These are phyloP conservation scores for Meganola albula DNA, from an alignment of 2,888 invertebrate species.

Conservation along the genomic window DNA sequence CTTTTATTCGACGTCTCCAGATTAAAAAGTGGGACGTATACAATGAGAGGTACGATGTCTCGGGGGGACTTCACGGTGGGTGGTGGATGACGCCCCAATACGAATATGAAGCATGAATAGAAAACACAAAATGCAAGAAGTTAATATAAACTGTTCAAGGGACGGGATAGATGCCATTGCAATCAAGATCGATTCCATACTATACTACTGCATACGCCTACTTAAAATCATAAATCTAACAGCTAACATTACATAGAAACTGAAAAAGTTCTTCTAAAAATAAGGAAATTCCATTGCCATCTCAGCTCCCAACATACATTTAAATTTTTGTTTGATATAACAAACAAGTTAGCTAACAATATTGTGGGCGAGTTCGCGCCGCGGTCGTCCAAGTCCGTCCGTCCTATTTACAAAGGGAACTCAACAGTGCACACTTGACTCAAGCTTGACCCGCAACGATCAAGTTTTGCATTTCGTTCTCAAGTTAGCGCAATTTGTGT, in stretches of 20 bases:
- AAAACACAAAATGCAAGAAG: too few relatives aligned
- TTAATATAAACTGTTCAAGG: too few relatives aligned
- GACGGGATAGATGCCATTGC: too few relatives aligned
- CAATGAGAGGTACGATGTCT: conserved; percentile 53
- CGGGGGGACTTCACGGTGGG: conserved; percentile 41
- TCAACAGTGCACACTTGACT: too few relatives aligned
- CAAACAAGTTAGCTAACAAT: conserved; percentile 50
- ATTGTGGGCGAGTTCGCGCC: conserved; percentile 43
- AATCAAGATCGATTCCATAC: too few relatives aligned
- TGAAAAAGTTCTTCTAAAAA: too few relatives aligned
- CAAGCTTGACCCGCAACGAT: conserved; percentile 56
- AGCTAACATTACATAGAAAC: too few relatives aligned
- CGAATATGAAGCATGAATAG: conserved; percentile 52
- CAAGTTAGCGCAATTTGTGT: conserved; percentile 63
- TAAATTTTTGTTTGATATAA: conserved; percentile 38
- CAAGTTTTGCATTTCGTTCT: conserved; percentile 61
- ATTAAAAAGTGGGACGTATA: conserved; percentile 68
- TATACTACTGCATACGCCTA: too few relatives aligned
- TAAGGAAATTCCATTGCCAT: too few relatives aligned
- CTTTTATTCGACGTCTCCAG: conserved; percentile 68
- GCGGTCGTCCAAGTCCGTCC: conserved; percentile 34
- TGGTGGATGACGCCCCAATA: conserved; percentile 50
- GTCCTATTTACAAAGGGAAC: conserved; percentile 45
- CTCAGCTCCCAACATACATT: too few relatives aligned
- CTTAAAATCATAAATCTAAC: too few relatives aligned